Conservation (phyloP, 2,797 vertebrate species). For the Geotrypetes seraphini region DNA sequence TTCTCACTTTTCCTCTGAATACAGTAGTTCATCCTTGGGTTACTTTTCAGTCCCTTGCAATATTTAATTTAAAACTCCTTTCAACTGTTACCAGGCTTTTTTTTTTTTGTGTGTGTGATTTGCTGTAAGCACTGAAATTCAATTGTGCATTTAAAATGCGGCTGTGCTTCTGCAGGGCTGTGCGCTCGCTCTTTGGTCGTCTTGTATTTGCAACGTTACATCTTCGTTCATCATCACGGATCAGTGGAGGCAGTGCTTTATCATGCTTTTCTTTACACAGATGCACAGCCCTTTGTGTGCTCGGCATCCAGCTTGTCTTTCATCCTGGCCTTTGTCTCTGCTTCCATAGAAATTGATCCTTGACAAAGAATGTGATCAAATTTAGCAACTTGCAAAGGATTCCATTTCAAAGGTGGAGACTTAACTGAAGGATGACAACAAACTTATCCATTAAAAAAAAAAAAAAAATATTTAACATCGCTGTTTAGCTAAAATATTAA, state of each 20-base stretch:
- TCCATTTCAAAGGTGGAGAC: conserved; percentile 39
- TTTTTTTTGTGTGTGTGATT: no score
- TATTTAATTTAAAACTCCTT: no score
- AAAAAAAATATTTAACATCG: conserved; percentile 26
- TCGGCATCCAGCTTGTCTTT: conserved; percentile 20
- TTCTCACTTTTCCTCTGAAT: no score
- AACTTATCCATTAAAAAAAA: conserved; percentile 21
- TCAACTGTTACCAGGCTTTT: no score
- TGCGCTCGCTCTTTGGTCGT: not conserved
- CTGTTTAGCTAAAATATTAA: conserved; percentile 37
- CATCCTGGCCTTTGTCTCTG: conserved; percentile 30
- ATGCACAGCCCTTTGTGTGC: conserved; percentile 9
- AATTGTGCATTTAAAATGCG: not conserved
- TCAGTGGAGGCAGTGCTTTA: conserved; percentile 6
- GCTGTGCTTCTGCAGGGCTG: not conserved
- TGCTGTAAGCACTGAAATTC: no score
- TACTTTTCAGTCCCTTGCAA: not conserved
- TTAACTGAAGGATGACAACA: conserved; percentile 22
- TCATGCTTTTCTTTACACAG: conserved; percentile 9
- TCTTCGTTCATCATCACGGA: not conserved
- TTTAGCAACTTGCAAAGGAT: conserved; percentile 47
- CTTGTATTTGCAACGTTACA: not conserved
- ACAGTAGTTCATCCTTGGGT: conserved; percentile 8
- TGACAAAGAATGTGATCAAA: conserved; percentile 45
- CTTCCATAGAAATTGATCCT: conserved; percentile 49